Conservation (phyloP, 1,140 invertebrate species). For the Anastrepha obliqua region DNA sequence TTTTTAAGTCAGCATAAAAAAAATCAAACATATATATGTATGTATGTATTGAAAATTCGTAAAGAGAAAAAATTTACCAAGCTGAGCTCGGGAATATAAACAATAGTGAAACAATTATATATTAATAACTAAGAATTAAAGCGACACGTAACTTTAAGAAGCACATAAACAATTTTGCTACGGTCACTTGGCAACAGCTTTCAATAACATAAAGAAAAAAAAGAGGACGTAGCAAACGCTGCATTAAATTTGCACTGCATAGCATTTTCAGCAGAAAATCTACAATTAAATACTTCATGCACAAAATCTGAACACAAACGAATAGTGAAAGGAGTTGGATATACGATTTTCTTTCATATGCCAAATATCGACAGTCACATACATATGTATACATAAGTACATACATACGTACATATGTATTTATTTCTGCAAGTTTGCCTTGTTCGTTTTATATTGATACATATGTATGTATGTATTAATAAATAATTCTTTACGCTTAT, state of each 20-base stretch:
- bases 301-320: not conserved
- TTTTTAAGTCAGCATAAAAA: too few species aligned
- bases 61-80: not conserved
- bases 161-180: not conserved
- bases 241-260: not conserved
- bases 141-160: not conserved
- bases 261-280: not conserved
- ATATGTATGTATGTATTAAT: not conserved
- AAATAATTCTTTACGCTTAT: not conserved
- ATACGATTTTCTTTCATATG: not conserved
- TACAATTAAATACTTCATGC: not conserved
- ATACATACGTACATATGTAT: not conserved
- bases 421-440: not conserved
- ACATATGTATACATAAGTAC: not conserved
- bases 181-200: not conserved
- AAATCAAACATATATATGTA: not conserved
- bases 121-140: too few species aligned
- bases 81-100: too few species aligned
- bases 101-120: too few species aligned
- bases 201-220: not conserved
- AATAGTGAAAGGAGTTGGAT: not conserved
- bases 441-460: not conserved
- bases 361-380: not conserved
- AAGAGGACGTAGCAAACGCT: not conserved
- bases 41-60: not conserved